These are phyloP conservation scores for Brachylomia viminalis DNA, from an alignment of 2,888 invertebrate species.

Conservation along the genomic window DNA sequence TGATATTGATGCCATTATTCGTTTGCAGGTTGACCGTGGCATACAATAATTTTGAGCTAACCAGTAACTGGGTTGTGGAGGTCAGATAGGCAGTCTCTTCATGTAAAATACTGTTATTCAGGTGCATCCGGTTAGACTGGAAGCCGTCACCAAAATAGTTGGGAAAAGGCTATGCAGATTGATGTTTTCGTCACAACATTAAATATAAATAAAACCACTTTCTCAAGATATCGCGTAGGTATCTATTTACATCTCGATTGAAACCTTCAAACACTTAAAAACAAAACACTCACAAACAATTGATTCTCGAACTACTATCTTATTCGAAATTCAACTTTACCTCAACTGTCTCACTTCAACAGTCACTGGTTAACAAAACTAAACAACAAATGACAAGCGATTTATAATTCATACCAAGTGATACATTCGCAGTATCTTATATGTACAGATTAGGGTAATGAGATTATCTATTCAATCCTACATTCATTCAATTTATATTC, in stretches of 20 bases:
- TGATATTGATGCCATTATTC: too few species aligned
- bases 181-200: not conserved
- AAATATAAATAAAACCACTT: not conserved
- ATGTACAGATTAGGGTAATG: conserved; percentile 71
- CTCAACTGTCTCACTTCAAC: conserved; percentile 4
- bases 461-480: conserved; percentile 71
- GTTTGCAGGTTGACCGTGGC: too few species aligned
- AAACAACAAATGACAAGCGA: conserved; percentile 46
- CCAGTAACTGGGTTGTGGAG: too few species aligned
- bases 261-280: not conserved
- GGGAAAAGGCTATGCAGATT: not conserved
- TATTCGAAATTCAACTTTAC: conserved; percentile 5
- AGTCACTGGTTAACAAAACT: conserved; percentile 22
- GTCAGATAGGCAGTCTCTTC: too few species aligned
- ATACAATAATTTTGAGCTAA: too few species aligned
- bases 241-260: not conserved
- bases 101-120: not conserved
- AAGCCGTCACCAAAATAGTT: not conserved
- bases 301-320: not conserved
- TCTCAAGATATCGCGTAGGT: not conserved
- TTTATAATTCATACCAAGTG: conserved; percentile 52
- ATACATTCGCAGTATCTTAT: conserved; percentile 46
- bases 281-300: conserved; percentile 3
- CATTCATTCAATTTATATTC: conserved; percentile 75
- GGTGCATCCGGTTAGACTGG: not conserved